phyloP scores from a whole-genome alignment of 2,888 invertebrate species.

The Autographa pulchrina region DNA sequence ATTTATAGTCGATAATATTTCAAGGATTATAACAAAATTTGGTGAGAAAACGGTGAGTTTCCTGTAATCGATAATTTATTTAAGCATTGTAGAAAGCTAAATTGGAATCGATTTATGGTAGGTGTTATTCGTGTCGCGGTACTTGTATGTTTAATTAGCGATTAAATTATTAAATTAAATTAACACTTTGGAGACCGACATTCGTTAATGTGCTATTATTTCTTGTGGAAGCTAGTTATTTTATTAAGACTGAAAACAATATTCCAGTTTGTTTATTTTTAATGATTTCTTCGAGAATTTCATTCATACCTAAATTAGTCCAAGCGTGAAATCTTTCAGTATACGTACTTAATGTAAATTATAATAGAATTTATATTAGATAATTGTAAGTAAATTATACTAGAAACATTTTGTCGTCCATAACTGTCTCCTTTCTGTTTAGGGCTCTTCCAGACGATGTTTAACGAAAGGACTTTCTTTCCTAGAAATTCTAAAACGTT shows the following conservation, averaged over 20 bases:
- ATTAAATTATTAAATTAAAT: constrained; percentile 79
- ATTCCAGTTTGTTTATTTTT: constrained; percentile 85
- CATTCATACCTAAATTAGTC: constrained; percentile 86
- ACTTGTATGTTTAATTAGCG: constrained; percentile 83
- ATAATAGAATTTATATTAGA: constrained; percentile 89
- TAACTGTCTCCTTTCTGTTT: constrained; percentile 66
- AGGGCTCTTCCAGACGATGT: constrained; percentile 79
- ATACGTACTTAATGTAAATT: constrained; percentile 90
- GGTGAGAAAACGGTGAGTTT: constrained; percentile 86
- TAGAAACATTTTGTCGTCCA: constrained; percentile 85
- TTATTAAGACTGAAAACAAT: constrained; percentile 87
- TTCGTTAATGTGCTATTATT: constrained; percentile 64
- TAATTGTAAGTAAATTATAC: constrained; percentile 88
- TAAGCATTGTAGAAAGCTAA: constrained; percentile 85
- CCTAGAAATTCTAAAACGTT: constrained; percentile 58
- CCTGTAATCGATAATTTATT: constrained; percentile 85
- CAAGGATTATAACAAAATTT: constrained; percentile 72
- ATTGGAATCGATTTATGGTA: constrained; percentile 84
- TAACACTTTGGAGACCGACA: constrained; percentile 55
- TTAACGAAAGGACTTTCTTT: constrained; percentile 38
- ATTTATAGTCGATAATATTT: constrained; percentile 79
- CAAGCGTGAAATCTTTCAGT: constrained; percentile 88
- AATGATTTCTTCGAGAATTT: constrained; percentile 76
- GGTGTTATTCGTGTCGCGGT: constrained; percentile 82
- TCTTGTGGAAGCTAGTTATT: constrained; percentile 77